phyloP scores from a whole-genome alignment of 2,888 invertebrate genomes.

The Leptarthrus brevirostris region DNA sequence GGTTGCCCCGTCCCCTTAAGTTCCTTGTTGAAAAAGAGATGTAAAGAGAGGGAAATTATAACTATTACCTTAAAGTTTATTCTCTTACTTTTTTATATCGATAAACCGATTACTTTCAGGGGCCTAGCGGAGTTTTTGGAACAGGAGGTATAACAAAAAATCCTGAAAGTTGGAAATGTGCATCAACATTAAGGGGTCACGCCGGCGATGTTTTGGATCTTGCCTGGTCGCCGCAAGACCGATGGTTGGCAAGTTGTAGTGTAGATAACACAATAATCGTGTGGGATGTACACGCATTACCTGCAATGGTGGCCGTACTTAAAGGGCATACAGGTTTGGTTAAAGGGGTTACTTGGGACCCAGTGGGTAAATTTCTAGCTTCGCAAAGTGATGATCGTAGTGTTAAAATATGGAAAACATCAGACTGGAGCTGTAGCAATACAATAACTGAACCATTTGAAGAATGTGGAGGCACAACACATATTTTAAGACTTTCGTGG shows the following conservation, averaged over 20 bases:
- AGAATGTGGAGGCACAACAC: conserved; percentile 87
- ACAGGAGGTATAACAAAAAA: conserved; percentile 78
- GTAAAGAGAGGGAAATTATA: too few species aligned
- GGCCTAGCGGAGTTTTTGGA: conserved; percentile 70
- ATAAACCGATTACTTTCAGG: conserved; percentile 55
- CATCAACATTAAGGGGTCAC: conserved; percentile 89
- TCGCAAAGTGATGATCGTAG: conserved; percentile 97
- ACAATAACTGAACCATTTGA: conserved; percentile 92
- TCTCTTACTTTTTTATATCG: background rate
- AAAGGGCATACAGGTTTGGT: conserved; percentile 94
- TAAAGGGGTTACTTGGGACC: conserved; percentile 99
- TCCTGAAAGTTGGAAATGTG: conserved; percentile 93
- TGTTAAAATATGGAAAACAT: conserved; percentile 93
- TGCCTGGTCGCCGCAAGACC: conserved; percentile 95
- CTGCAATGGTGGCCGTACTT: conserved; percentile 82
- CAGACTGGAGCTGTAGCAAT: conserved; percentile 92
- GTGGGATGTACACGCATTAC: conserved; percentile 95
- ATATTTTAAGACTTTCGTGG: conserved; percentile 93
- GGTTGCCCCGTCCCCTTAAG: too few species aligned
- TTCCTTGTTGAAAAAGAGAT: too few species aligned
- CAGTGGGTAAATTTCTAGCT: conserved; percentile 94
- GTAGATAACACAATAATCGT: conserved; percentile 97
- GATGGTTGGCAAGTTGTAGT: conserved; percentile 95
- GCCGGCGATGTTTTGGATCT: conserved; percentile 94
- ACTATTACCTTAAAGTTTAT: too few species aligned